These are phyloP conservation scores for Hylaeus volcanicus DNA, from an alignment of 1,140 invertebrate species.

Conservation along the genomic window DNA sequence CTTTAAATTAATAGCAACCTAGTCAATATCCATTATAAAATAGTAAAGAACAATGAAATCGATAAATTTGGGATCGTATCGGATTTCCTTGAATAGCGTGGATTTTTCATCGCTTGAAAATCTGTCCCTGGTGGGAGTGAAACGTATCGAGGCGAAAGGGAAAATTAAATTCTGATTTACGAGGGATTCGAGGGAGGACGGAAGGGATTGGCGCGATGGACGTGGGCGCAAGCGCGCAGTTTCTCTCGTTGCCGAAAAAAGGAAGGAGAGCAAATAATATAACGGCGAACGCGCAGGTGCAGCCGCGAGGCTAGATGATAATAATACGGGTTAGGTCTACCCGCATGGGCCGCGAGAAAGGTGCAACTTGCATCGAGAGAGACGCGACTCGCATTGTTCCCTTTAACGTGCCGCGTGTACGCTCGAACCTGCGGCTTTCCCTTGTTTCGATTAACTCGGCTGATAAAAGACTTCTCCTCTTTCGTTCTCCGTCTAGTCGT, in stretches of 20 bases:
- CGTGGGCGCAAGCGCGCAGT: slow-evolving; percentile 13
- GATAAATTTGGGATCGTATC: too few relatives aligned
- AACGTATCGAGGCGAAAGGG: background rate
- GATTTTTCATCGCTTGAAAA: background rate
- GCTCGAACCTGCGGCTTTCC: slow-evolving; percentile 19
- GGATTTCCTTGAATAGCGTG: too few relatives aligned
- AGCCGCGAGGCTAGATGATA: slow-evolving; percentile 39
- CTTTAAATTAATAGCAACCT: too few relatives aligned
- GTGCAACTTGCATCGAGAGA: slow-evolving; percentile 34
- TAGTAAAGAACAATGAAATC: too few relatives aligned
- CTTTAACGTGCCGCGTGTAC: slow-evolving; percentile 13
- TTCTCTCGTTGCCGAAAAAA: slow-evolving; percentile 22
- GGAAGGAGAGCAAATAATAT: slow-evolving; percentile 41
- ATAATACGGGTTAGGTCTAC: slow-evolving; percentile 59
- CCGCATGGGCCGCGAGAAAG: slow-evolving; percentile 57
- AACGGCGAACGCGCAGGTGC: slow-evolving; percentile 55
- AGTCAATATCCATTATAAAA: too few relatives aligned
- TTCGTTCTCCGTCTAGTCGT: slow-evolving; percentile 6
- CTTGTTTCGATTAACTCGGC: slow-evolving; percentile 29
- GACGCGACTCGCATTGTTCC: slow-evolving; percentile 45
- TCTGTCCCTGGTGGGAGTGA: background rate
- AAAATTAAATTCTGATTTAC: slow-evolving; percentile 40
- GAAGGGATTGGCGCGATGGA: background rate
- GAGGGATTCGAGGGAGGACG: background rate
- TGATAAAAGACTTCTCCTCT: slow-evolving; percentile 20